Evolutionary conservation across 92 coral and sea anemone genomes (phyloP).

Genomic region (Anthopleura xanthogrammica): DNA sequence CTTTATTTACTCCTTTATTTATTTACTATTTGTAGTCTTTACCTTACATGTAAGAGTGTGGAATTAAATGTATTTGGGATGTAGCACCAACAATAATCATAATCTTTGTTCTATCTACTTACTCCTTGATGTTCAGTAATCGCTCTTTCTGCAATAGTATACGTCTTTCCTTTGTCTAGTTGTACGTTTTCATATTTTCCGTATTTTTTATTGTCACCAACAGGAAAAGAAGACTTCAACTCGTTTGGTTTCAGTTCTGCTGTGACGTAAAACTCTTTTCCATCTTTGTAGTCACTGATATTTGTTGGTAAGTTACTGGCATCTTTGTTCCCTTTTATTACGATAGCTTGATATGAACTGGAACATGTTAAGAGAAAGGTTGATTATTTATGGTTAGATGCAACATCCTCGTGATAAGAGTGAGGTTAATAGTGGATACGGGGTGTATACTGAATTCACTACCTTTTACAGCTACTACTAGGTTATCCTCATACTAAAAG

Average conservation of each 20-base stretch:
- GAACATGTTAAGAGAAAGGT: neutral
- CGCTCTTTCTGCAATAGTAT: neutral
- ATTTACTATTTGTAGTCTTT: no score
- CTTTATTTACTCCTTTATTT: no score
- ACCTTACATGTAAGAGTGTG: no score
- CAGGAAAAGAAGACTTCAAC: neutral
- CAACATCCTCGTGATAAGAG: no score
- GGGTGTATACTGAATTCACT: no score
- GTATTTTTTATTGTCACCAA: conserved; percentile 29
- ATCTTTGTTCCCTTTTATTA: neutral
- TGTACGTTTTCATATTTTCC: conserved; percentile 1
- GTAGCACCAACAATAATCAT: no score
- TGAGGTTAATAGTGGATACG: no score
- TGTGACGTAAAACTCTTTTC: conserved; percentile 18
- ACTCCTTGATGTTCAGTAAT: neutral
- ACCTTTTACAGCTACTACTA: no score
- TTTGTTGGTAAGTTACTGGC: neutral
- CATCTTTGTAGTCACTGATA: neutral
- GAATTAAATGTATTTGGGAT: no score
- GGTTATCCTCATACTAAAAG: no score
- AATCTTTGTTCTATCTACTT: neutral
- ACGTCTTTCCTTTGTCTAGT: conserved; percentile 18
- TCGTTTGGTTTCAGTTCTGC: conserved; percentile 15
- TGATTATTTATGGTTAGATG: no score
- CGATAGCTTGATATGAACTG: conserved; percentile 27